phyloP scores from a whole-genome alignment of 2,888 invertebrate genomes.

The Amblyteles armatorius region DNA sequence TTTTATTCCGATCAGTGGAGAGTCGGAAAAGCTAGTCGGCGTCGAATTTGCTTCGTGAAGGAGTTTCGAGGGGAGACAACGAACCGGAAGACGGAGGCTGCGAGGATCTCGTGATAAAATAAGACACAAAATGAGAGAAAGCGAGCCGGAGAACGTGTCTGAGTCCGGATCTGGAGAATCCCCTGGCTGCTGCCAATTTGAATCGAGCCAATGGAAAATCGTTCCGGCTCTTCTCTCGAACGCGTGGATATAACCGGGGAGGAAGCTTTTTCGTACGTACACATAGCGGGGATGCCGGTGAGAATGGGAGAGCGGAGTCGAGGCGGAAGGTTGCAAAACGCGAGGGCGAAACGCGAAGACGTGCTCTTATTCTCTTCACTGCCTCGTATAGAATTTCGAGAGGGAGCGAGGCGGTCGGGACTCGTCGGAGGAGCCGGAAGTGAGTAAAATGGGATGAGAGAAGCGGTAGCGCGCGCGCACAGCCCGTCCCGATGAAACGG shows the following conservation, averaged over 20 bases:
- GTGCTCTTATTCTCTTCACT: conserved; percentile 36
- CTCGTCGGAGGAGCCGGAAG: conserved; percentile 42
- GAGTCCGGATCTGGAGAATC: conserved; percentile 51
- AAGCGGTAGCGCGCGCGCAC: background rate
- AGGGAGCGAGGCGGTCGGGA: background rate
- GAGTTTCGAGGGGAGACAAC: conserved; percentile 47
- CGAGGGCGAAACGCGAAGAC: conserved; percentile 35
- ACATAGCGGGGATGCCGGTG: background rate
- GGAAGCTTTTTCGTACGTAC: conserved; percentile 44
- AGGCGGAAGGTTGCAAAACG: conserved; percentile 44
- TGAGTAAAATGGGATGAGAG: conserved; percentile 39
- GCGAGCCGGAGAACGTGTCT: conserved; percentile 27
- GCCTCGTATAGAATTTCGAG: conserved; percentile 60
- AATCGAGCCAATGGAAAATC: conserved; percentile 63
- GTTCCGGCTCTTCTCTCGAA: conserved; percentile 21
- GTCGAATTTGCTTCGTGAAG: conserved; percentile 12
- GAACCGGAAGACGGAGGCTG: conserved; percentile 62
- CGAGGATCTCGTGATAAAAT: conserved; percentile 27
- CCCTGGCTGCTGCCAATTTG: conserved; percentile 58
- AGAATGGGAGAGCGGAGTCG: conserved; percentile 36
- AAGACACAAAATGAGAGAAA: conserved; percentile 19
- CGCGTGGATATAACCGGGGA: conserved; percentile 25
- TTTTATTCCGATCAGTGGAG: background rate
- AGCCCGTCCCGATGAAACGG: conserved; percentile 20
- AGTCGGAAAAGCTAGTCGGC: background rate